Evolutionary conservation across 2,113 vertebrate species (phyloP).

Genomic region (Ammodytes dubius): DNA sequence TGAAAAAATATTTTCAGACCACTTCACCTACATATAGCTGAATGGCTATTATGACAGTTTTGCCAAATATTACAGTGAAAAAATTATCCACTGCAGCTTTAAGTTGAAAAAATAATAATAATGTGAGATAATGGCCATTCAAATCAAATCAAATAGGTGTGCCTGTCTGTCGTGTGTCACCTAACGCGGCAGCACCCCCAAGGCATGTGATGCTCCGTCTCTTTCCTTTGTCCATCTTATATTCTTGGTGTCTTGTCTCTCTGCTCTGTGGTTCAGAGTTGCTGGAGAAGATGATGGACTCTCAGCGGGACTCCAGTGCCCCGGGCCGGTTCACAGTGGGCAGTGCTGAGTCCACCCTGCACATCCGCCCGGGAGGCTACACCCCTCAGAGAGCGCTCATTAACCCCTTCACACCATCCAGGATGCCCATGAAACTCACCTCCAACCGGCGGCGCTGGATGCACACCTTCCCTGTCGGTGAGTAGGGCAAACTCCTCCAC

Average conservation of each 20-base stretch:
- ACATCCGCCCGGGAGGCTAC: conserved; percentile 91
- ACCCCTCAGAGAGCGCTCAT: conserved; percentile 94
- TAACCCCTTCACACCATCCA: conserved; percentile 96
- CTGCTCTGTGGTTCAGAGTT: conserved; percentile 76
- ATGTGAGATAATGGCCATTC: too few relatives aligned
- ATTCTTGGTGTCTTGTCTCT: background rate
- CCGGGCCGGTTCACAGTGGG: conserved; percentile 96
- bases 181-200: too few relatives aligned
- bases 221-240: background rate
- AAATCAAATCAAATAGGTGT: too few relatives aligned
- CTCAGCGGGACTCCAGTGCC: conserved; percentile 94
- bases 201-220: background rate
- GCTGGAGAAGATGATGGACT: conserved; percentile 92
- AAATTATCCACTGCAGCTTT: too few relatives aligned
- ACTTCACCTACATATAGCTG: too few relatives aligned
- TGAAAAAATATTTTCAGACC: too few relatives aligned
- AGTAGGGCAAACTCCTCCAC: conserved; percentile 26
- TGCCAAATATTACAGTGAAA: too few relatives aligned
- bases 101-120: too few relatives aligned
- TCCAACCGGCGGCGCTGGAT: conserved; percentile 98
- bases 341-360: conserved; percentile 95
- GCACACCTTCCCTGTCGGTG: conserved; percentile 98
- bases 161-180: too few relatives aligned
- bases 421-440: conserved; percentile 99
- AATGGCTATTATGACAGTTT: too few relatives aligned